Evolutionary conservation across 2,797 vertebrate species (phyloP).

Genomic region (Xenops minutus): DNA sequence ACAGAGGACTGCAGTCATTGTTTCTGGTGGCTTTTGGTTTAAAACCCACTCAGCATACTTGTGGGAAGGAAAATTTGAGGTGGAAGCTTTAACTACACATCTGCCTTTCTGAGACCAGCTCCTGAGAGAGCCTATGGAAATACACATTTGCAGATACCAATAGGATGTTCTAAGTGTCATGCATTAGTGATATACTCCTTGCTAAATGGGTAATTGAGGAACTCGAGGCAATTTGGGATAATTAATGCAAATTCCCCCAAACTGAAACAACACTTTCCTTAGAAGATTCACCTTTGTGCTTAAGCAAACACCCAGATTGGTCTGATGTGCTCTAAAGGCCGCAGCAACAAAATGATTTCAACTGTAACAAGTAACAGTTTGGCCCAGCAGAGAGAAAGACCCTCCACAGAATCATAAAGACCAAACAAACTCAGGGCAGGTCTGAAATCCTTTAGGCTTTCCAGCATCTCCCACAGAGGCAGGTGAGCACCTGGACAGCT

Average conservation of each 20-base stretch:
- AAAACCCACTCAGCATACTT: background rate
- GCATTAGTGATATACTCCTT: background rate
- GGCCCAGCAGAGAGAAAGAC: background rate
- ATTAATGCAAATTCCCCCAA: slow-evolving; percentile 20
- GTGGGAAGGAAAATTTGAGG: background rate
- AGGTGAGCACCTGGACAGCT: background rate
- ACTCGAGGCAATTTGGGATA: background rate
- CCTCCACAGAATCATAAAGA: background rate
- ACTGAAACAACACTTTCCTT: background rate
- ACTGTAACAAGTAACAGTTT: background rate
- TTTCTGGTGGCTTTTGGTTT: background rate
- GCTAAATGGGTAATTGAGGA: background rate
- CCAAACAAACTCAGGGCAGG: background rate
- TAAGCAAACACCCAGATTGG: background rate
- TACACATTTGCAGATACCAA: background rate
- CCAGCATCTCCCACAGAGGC: background rate
- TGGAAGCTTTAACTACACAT: background rate
- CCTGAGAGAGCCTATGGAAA: background rate
- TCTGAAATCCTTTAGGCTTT: background rate
- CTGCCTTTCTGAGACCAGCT: background rate
- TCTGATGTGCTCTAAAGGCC: background rate
- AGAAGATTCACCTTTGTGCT: background rate
- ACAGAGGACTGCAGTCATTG: background rate
- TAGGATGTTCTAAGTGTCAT: background rate
- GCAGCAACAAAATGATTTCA: background rate